phyloP scores from a whole-genome alignment of 2,797 vertebrate genomes.

The Sylvia borin region DNA sequence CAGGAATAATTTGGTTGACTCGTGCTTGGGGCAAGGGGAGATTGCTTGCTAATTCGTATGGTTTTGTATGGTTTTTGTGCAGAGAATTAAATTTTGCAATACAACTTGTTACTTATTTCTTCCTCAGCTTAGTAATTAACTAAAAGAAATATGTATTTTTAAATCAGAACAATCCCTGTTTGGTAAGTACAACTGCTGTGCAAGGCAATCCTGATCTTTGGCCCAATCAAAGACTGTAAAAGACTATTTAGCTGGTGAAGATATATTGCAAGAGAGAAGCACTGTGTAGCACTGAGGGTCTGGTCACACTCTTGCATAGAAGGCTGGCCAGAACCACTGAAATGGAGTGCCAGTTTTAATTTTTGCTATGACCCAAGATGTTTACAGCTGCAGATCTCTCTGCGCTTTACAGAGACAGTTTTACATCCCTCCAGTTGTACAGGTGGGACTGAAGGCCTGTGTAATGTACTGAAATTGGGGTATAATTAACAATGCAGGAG shows the following conservation, averaged over 20 bases:
- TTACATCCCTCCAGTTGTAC: not conserved
- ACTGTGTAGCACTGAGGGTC: not conserved
- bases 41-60: not conserved
- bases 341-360: not conserved
- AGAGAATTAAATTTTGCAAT: not conserved
- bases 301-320: not conserved
- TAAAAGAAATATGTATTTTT: not conserved
- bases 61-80: not conserved
- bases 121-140: not conserved
- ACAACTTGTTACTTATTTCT: not conserved
- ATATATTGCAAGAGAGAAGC: not conserved
- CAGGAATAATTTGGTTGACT: not conserved
- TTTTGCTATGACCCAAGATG: not conserved
- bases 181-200: conserved; percentile 27
- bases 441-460: not conserved
- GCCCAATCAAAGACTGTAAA: not conserved
- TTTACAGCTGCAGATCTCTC: not conserved
- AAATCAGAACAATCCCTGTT: not conserved
- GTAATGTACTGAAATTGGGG: not conserved
- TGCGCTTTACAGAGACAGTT: not conserved
- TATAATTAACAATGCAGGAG: not conserved
- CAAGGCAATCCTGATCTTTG: not conserved
- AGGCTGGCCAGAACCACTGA: not conserved
- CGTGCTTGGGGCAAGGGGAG: not conserved
- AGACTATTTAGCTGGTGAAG: not conserved